These are phyloP conservation scores for Pocota personata DNA, from an alignment of 2,888 invertebrate genomes.

Conservation along the genomic window DNA sequence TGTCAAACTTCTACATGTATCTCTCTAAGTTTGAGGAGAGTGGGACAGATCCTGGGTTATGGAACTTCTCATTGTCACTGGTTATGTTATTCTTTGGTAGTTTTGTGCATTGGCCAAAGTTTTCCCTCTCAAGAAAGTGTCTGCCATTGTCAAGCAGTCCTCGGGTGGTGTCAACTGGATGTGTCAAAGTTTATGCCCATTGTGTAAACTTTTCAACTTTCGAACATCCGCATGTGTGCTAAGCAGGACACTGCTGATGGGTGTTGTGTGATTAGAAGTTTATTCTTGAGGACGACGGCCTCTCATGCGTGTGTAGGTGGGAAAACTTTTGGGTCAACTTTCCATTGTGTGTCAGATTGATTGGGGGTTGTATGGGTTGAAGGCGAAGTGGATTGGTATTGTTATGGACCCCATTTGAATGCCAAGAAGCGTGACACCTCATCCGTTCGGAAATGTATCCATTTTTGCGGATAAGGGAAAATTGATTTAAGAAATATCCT, in stretches of 20 bases:
- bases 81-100: slow-evolving; percentile 53
- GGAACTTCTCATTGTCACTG: slow-evolving; percentile 56
- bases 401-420: slow-evolving; percentile 29
- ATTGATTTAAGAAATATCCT: slow-evolving; percentile 12
- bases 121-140: slow-evolving; percentile 57
- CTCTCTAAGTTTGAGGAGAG: slow-evolving; percentile 26
- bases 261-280: slow-evolving; percentile 60
- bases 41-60: slow-evolving; percentile 8
- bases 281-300: slow-evolving; percentile 22
- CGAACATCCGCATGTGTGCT: slow-evolving; percentile 20
- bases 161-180: slow-evolving; percentile 66
- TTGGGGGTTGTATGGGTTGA: slow-evolving; percentile 64
- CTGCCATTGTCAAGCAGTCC: slow-evolving; percentile 53
- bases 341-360: slow-evolving; percentile 61
- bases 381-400: slow-evolving; percentile 47
- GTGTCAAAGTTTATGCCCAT: slow-evolving; percentile 71
- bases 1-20: slow-evolving; percentile 18
- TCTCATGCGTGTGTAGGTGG: neutral
- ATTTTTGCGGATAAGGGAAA: neutral
- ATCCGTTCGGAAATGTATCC: slow-evolving; percentile 49
- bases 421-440: slow-evolving; percentile 28
- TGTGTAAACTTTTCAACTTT: slow-evolving; percentile 70
- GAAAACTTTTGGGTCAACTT: slow-evolving; percentile 68
- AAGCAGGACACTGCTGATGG: slow-evolving; percentile 40
- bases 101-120: slow-evolving; percentile 42